Conservation (phyloP, 2,888 invertebrate species). For the Drosophila basisetae region DNA sequence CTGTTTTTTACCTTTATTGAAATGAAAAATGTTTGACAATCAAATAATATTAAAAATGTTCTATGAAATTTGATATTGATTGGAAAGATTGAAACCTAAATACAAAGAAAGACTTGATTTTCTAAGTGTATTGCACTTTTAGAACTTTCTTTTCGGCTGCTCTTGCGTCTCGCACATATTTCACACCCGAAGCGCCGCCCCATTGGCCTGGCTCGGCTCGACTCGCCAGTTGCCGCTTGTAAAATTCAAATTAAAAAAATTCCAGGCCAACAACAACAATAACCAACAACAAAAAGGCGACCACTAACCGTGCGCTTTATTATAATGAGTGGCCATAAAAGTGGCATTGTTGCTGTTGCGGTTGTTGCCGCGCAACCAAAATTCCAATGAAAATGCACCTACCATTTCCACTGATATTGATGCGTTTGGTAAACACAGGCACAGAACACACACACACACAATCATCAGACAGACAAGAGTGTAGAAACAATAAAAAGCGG, state of each 20-base stretch:
- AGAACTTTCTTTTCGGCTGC: constrained; percentile 63
- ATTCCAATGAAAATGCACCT: constrained; percentile 79
- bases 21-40: too few relatives aligned
- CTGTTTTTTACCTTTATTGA: too few relatives aligned
- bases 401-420: constrained; percentile 72
- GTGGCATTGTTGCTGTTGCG: constrained; percentile 61
- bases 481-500: constrained; percentile 82
- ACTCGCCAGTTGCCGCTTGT: constrained; percentile 54
- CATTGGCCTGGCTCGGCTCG: not conserved
- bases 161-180: constrained; percentile 39
- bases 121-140: not conserved
- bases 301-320: constrained; percentile 82
- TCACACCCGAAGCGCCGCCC: constrained; percentile 75
- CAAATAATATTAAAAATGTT: too few relatives aligned
- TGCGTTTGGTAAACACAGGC: constrained; percentile 55
- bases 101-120: not conserved
- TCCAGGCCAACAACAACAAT: constrained; percentile 35
- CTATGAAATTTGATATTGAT: not conserved
- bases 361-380: constrained; percentile 63
- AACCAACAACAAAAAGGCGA: constrained; percentile 37
- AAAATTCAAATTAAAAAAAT: constrained; percentile 78
- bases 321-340: constrained; percentile 82
- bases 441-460: not conserved
- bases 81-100: not conserved
- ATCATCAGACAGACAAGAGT: constrained; percentile 50